These are phyloP conservation scores for Brachirus orientalis DNA, from an alignment of 2,113 vertebrate species.

Conservation along the genomic window DNA sequence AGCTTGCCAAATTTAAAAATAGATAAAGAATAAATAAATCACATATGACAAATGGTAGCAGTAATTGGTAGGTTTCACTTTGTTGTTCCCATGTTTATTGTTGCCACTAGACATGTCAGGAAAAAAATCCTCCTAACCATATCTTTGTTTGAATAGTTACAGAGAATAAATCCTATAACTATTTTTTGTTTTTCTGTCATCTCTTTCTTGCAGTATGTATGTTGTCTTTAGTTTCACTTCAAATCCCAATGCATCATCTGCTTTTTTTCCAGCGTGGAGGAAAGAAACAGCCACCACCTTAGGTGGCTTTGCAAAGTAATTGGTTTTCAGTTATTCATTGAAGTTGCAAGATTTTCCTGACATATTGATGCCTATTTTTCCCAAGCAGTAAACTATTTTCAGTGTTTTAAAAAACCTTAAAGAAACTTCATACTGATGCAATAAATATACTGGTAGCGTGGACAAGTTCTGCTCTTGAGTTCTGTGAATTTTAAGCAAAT, in stretches of 20 bases:
- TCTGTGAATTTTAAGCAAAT: too few relatives aligned
- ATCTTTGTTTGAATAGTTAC: constrained; percentile 13
- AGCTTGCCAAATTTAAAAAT: constrained; percentile 10
- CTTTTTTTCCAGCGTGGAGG: constrained; percentile 20
- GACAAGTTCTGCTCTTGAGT: not conserved
- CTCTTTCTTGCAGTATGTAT: constrained; percentile 23
- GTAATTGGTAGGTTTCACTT: constrained; percentile 53
- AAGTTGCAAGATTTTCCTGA: constrained; percentile 36
- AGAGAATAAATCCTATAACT: constrained; percentile 40
- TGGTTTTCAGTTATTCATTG: constrained; percentile 56
- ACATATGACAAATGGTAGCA: constrained; percentile 28
- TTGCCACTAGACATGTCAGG: constrained; percentile 22
- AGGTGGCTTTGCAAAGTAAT: constrained; percentile 56
- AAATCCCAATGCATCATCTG: constrained; percentile 45
- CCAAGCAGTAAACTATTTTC: constrained; percentile 3
- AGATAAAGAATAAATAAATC: constrained; percentile 1
- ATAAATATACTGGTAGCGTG: not conserved
- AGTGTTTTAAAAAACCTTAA: not conserved
- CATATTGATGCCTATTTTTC: constrained; percentile 15
- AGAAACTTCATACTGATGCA: not conserved
- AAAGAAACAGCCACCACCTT: constrained; percentile 52
- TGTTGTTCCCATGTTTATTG: constrained; percentile 52
- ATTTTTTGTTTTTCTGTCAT: constrained; percentile 42
- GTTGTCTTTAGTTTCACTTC: constrained; percentile 64
- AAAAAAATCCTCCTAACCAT: constrained; percentile 15